Evolutionary conservation across 2,888 invertebrate species (phyloP), one percentile per base, ranked within the genome.

Genomic region (Congeria kusceri): DNA sequence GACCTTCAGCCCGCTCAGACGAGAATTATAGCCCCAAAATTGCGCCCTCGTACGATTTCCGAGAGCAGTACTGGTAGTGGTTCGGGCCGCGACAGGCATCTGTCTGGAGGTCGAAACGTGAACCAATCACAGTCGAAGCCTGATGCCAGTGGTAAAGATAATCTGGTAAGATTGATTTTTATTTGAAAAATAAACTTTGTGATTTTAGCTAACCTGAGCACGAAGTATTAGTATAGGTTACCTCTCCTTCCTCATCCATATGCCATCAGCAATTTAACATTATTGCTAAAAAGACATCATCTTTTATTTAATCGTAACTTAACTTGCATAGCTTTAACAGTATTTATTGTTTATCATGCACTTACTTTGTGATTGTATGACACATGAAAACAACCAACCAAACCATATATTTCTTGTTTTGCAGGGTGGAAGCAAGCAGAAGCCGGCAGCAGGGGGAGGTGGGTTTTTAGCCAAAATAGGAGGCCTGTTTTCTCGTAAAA

Each of bases 401-500:
- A 39, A 39, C 39, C 39, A 39, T 39, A 39, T 39, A 5, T 39
- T 9, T 39, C 39, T 15, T 32, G 32, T 15, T 39, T 39, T 15
- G 15, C 39, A 39, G 39, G 39, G 39, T 5, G 53, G 53, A 53
- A 20, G 53, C 5, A 72, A 72, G 27, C 68, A 69, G 61, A 63
- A 74, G 56, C 27, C 53, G 39, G 47, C 46, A 29, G 56, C 29
- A 44, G 46, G 62, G 18, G 73, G 78, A 20, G n/a, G n/a, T n/a
- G 85, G 85, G 25, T 74, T 87, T 74, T 89, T 89, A 47, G 90
- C 97, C 71, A 97, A 98, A 97, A 96, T 98, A 91, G 97, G 97
- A 80, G 97, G 97, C 65, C 95, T 98, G 88, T 96, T 97, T 94
- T 96, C 96, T 93, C 97, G 97, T 94, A 97, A 97, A 94, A 98